Evolutionary conservation across 64 coral and sea anemone species (phyloP).

Genomic region (Montipora cactus): DNA sequence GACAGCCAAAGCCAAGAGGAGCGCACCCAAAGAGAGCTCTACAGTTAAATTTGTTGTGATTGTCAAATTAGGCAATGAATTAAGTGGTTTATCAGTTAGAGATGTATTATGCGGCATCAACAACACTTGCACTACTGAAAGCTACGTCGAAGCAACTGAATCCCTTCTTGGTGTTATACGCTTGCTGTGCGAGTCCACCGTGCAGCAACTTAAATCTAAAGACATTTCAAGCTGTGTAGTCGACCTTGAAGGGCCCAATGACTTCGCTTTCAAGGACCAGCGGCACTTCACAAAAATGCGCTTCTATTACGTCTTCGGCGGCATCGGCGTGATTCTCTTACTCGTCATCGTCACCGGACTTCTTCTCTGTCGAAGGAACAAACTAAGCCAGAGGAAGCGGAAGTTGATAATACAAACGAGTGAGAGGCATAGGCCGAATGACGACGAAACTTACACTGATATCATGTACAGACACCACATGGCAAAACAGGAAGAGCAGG

Average conservation of each 20-base stretch:
- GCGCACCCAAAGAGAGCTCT: not conserved
- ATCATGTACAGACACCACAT: constrained; percentile 65
- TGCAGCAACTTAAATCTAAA: not conserved
- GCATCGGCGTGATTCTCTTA: not conserved
- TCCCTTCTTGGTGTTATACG: not conserved
- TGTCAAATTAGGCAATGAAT: not conserved
- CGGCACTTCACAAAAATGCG: not conserved
- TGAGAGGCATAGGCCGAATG: not conserved
- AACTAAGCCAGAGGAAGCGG: not conserved
- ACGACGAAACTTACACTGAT: constrained; percentile 22
- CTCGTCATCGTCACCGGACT: not conserved
- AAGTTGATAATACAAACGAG: not conserved
- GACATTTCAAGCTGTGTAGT: not conserved
- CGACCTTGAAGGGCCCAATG: not conserved
- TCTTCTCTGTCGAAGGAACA: constrained; percentile 28
- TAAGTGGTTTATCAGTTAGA: not conserved
- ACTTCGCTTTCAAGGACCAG: not conserved
- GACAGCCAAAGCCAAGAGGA: not conserved
- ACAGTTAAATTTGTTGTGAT: constrained; percentile 31
- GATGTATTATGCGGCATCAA: constrained; percentile 35
- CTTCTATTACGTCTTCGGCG: not conserved
- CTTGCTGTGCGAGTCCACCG: not conserved
- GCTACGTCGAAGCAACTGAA: not conserved
- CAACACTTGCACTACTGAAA: not conserved
- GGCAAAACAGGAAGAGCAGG: constrained; percentile 26